Evolutionary conservation across 2,888 invertebrate genomes (phyloP).

Genomic region (Ryuthela nishihirai): DNA sequence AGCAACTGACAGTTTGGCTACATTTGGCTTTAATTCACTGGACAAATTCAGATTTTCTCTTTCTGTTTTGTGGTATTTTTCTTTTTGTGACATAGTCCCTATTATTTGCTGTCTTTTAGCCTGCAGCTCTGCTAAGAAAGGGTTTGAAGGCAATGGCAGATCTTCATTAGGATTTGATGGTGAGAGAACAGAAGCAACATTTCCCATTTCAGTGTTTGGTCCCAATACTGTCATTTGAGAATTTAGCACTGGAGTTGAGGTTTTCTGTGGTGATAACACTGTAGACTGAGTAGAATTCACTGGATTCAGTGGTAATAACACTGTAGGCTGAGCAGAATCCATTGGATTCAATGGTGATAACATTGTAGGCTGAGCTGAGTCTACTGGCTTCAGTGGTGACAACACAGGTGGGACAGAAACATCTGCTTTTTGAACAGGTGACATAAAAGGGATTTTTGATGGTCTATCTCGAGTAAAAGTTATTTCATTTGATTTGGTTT

Average conservation of each 20-base stretch:
- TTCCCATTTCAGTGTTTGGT: too few relatives aligned
- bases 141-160: slow-evolving; percentile 34
- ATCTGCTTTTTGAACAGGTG: slow-evolving; percentile 14
- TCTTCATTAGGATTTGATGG: slow-evolving; percentile 31
- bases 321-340: too few relatives aligned
- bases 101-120: slow-evolving; percentile 53
- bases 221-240: too few relatives aligned
- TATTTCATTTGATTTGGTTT: slow-evolving; percentile 3
- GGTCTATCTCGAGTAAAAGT: slow-evolving; percentile 9
- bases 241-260: too few relatives aligned
- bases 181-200: too few relatives aligned
- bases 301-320: too few relatives aligned
- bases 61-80: neutral
- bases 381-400: slow-evolving; percentile 4
- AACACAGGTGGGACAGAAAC: slow-evolving; percentile 14
- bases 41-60: neutral
- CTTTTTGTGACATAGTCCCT: slow-evolving; percentile 35
- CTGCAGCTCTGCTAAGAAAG: slow-evolving; percentile 43
- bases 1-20: neutral
- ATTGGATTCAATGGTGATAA: too few relatives aligned
- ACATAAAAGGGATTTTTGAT: slow-evolving; percentile 31
- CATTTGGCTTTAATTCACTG: neutral
- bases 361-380: slow-evolving; percentile 6
- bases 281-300: too few relatives aligned
- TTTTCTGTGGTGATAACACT: too few relatives aligned